These are phyloP conservation scores for Cheirogaleus medius DNA, from an alignment of 2,113 vertebrate genomes.

Conservation along the genomic window DNA sequence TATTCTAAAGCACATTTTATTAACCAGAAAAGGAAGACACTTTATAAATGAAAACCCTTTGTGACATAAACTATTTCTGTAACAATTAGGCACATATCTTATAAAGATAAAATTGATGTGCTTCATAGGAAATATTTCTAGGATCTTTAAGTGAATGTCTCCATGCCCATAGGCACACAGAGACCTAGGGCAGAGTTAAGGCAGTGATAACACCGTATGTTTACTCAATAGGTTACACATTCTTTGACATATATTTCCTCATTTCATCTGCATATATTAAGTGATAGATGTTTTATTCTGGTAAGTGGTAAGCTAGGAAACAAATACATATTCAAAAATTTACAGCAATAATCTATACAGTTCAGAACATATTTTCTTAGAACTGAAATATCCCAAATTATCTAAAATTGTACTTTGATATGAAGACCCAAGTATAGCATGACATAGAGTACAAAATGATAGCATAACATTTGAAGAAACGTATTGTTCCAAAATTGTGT, in stretches of 20 bases:
- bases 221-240: neutral
- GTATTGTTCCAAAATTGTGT: neutral
- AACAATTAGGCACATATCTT: neutral
- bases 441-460: neutral
- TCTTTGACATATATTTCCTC: neutral
- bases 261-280: neutral
- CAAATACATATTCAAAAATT: neutral
- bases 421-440: neutral
- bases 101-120: neutral
- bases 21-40: neutral
- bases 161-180: accelerated
- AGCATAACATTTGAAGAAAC: neutral
- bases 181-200: neutral
- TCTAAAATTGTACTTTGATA: neutral
- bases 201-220: neutral
- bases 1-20: neutral
- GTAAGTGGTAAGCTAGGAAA: neutral
- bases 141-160: neutral
- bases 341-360: neutral
- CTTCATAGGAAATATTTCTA: neutral
- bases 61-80: neutral
- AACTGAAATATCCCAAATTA: neutral
- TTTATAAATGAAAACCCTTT: neutral
- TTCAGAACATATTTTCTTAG: constrained; percentile 4
- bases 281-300: neutral